Conservation (phyloP, 2,113 vertebrate genomes). For the Chloebia gouldiae region DNA sequence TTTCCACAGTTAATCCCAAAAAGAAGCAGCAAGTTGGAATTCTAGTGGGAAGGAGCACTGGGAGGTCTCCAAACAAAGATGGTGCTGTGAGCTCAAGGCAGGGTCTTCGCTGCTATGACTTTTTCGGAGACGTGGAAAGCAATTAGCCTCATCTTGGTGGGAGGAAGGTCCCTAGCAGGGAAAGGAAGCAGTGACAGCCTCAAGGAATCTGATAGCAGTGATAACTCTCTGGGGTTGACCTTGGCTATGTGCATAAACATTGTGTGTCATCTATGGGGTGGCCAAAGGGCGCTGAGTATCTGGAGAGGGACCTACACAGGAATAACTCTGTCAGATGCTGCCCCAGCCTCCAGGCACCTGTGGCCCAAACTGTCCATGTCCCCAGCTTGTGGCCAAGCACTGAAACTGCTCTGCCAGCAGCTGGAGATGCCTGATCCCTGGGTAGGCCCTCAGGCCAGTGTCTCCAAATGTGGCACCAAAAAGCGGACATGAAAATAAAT, state of each 20-base stretch:
- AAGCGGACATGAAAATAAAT: neutral
- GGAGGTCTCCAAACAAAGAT: neutral
- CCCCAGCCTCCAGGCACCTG: neutral
- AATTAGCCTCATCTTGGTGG: neutral
- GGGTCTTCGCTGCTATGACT: neutral
- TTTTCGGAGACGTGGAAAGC: neutral
- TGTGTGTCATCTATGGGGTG: neutral
- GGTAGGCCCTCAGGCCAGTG: neutral
- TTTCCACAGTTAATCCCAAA: neutral
- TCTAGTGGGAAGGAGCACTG: neutral
- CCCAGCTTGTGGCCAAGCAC: neutral
- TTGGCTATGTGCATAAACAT: fast-evolving
- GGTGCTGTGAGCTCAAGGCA: fast-evolving
- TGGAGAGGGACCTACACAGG: fast-evolving
- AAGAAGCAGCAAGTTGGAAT: neutral
- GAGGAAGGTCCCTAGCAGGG: neutral
- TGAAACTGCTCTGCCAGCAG: neutral
- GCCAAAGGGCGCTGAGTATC: fast-evolving
- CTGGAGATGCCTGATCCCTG: neutral
- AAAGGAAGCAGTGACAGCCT: neutral
- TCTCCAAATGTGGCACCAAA: neutral
- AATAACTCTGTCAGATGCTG: neutral
- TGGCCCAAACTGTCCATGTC: neutral
- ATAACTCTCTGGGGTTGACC: neutral
- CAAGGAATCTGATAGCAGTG: neutral